Conservation (phyloP, 35 echinoderm and acorn worm genomes). For the Chiridota heheva region DNA sequence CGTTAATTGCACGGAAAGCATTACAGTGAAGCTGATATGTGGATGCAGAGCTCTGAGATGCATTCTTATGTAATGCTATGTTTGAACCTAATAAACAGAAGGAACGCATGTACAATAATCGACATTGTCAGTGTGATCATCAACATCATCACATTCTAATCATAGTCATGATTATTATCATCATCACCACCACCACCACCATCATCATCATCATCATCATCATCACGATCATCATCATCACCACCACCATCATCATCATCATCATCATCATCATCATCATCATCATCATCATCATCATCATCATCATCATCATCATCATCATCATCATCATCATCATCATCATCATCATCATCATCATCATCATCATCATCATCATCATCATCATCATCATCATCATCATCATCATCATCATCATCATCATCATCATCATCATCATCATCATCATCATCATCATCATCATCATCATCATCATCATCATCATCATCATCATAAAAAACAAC, state of each 20-base stretch:
- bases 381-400: background rate
- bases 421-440: slow-evolving; percentile 2
- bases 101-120: too few relatives aligned
- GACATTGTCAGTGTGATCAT: background rate
- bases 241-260: background rate
- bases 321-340: background rate
- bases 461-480: background rate
- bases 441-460: slow-evolving; percentile 3
- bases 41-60: too few relatives aligned
- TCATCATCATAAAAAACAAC: background rate
- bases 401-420: background rate
- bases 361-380: background rate
- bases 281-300: slow-evolving; percentile 1
- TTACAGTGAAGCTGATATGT: too few relatives aligned
- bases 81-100: too few relatives aligned
- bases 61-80: too few relatives aligned
- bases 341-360: slow-evolving; percentile 1
- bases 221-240: background rate
- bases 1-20: too few relatives aligned
- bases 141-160: too few relatives aligned
- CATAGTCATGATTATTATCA: too few relatives aligned
- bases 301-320: background rate
- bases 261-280: slow-evolving; percentile 9
- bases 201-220: background rate
- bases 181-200: slow-evolving; percentile 3